These are phyloP conservation scores for Acarapis woodi DNA, from an alignment of 1,140 invertebrate genomes.

Conservation along the genomic window DNA sequence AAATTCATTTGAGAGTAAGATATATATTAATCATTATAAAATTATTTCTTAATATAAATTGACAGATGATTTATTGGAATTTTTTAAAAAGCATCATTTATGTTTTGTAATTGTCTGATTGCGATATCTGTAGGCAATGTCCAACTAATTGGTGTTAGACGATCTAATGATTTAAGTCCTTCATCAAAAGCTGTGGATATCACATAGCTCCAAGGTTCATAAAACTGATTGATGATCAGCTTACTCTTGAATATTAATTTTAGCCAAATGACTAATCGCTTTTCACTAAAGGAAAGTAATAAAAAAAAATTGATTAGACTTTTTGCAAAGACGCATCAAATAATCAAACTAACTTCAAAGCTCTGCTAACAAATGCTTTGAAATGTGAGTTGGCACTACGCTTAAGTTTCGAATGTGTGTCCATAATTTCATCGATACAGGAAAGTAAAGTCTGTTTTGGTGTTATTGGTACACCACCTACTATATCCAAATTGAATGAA, in stretches of 20 bases:
- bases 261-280: conserved; percentile 70
- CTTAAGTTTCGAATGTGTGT: conserved; percentile 66
- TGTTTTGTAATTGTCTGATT: conserved; percentile 80
- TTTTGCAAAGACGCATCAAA: background rate
- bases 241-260: conserved; percentile 68
- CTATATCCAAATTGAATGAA: conserved; percentile 85
- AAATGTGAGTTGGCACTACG: conserved; percentile 84
- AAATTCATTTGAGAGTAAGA: too few species aligned
- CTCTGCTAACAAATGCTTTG: conserved; percentile 87
- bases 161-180: conserved; percentile 58
- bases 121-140: conserved; percentile 81
- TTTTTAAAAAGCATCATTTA: conserved; percentile 71
- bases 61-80: too few species aligned
- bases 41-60: too few species aligned
- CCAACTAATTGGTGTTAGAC: conserved; percentile 53
- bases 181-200: conserved; percentile 90
- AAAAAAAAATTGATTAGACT: too few species aligned
- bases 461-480: conserved; percentile 48
- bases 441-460: conserved; percentile 72
- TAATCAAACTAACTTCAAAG: conserved; percentile 45
- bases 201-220: conserved; percentile 80
- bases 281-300: conserved; percentile 29
- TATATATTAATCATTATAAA: too few species aligned
- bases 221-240: conserved; percentile 57
- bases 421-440: conserved; percentile 67